These are phyloP conservation scores for Remorina albescens DNA, from an alignment of 2,797 vertebrate species.

Conservation along the genomic window DNA sequence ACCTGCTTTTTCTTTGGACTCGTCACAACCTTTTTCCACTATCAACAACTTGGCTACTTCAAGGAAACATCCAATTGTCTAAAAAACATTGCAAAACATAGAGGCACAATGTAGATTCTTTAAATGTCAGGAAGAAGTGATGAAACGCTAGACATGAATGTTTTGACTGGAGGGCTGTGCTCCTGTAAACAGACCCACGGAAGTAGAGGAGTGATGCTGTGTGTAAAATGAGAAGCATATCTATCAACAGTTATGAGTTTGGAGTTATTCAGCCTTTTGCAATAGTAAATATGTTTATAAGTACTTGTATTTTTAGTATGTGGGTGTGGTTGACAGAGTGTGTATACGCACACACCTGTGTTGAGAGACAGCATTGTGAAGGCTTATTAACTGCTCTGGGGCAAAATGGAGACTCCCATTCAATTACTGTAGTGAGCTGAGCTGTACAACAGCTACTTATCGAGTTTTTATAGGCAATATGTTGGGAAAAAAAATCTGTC, in stretches of 20 bases:
- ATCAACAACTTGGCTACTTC: constrained; percentile 1
- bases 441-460: constrained; percentile 17
- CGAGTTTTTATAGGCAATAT: constrained; percentile 5
- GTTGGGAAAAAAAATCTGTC: not conserved
- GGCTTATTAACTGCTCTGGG: constrained; percentile 30
- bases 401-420: constrained; percentile 24
- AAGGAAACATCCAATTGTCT: constrained; percentile 20
- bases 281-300: constrained; percentile 46
- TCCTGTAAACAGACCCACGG: constrained; percentile 23
- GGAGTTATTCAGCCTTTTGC: constrained; percentile 41
- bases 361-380: constrained; percentile 24
- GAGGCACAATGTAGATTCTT: constrained; percentile 8
- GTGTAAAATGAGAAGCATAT: constrained; percentile 40
- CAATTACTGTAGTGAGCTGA: not conserved
- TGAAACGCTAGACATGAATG: constrained; percentile 26
- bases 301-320: constrained; percentile 15
- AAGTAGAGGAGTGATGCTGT: constrained; percentile 2
- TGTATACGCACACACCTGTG: constrained; percentile 16
- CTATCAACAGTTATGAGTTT: constrained; percentile 57
- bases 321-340: constrained; percentile 13
- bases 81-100: not conserved
- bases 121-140: constrained; percentile 7
- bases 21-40: not conserved
- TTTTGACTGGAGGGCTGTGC: constrained; percentile 22
- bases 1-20: constrained; percentile 22